A percentile compares a stretch with the other conserved stretches of the same genome.
phyloP scores from a whole-genome alignment of 2,888 invertebrate genomes.

The Pegoplata infirma region DNA sequence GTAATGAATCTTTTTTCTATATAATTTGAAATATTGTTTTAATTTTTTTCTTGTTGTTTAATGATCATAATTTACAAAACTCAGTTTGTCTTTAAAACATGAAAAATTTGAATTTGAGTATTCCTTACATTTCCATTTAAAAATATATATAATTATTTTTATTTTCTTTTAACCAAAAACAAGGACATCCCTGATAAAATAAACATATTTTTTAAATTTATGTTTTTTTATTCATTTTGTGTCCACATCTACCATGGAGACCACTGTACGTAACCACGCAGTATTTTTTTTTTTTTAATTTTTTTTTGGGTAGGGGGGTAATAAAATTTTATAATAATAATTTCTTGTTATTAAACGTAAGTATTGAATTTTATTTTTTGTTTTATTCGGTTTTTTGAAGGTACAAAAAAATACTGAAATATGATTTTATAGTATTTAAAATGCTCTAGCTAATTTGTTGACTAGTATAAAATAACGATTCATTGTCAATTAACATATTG shows the following conservation, averaged over 20 bases:
- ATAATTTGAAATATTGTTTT: no score
- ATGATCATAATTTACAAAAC: not conserved
- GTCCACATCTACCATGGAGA: slow-evolving; percentile 78
- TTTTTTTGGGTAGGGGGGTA: no score
- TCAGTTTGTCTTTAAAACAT: not conserved
- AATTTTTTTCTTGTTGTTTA: no score
- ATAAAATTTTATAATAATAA: no score
- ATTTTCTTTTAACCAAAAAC: no score
- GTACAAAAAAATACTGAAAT: not conserved
- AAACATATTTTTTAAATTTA: slow-evolving; percentile 29
- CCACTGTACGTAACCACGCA: slow-evolving; percentile 78
- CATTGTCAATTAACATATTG: no score
- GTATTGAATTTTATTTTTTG: slow-evolving; percentile 45
- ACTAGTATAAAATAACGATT: not conserved
- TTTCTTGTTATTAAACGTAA: slow-evolving; percentile 7
- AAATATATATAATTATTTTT: slow-evolving; percentile 13
- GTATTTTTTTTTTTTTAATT: slow-evolving; percentile 61
- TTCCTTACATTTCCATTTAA: slow-evolving; percentile 48
- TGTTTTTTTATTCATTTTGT: slow-evolving; percentile 63
- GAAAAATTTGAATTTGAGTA: not conserved
- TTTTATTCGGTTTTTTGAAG: slow-evolving; percentile 21
- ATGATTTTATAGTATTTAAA: slow-evolving; percentile 2
- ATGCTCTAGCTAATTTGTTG: slow-evolving; percentile 8
- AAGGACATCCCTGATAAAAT: slow-evolving; percentile 40
- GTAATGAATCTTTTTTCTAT: no score